Conservation (phyloP, 2,888 invertebrate genomes). For the Schizotus pectinicornis region DNA sequence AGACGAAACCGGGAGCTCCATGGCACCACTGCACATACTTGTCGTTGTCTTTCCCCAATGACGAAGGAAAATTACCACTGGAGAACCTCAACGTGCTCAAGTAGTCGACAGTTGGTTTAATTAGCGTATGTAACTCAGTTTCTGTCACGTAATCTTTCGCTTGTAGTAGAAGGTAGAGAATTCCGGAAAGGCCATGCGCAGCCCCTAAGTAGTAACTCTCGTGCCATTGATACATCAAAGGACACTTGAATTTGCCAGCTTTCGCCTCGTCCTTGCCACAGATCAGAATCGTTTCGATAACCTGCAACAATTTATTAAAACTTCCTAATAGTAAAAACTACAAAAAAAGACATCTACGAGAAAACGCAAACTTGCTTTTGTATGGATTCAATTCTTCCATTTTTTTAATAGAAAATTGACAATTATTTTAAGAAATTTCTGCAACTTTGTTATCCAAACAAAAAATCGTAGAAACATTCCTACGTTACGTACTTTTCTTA, state of each 20-base stretch:
- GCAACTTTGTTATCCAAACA: background rate
- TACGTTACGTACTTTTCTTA: constrained; percentile 62
- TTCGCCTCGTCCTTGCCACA: constrained; percentile 69
- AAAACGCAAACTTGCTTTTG: no score
- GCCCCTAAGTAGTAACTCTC: constrained; percentile 85
- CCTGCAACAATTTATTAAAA: constrained; percentile 57
- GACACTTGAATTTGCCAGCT: constrained; percentile 63
- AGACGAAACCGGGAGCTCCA: constrained; percentile 87
- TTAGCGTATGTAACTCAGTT: constrained; percentile 63
- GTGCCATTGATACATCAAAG: constrained; percentile 88
- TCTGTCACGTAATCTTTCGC: constrained; percentile 66
- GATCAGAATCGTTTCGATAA: constrained; percentile 66
- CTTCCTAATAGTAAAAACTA: background rate
- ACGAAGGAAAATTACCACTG: constrained; percentile 80
- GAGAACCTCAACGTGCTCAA: constrained; percentile 63
- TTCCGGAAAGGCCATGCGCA: constrained; percentile 88
- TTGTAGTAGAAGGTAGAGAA: constrained; percentile 81
- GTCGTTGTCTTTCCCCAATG: constrained; percentile 72
- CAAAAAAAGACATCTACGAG: background rate
- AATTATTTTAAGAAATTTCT: background rate
- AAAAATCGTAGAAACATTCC: background rate
- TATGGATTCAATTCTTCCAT: no score
- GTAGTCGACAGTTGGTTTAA: constrained; percentile 72
- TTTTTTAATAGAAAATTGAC: no score
- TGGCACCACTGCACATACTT: constrained; percentile 92